Evolutionary conservation across 2,113 vertebrate genomes (phyloP), one percentile per base, ranked within the genome.

Genomic region (Myocastor coypus): DNA sequence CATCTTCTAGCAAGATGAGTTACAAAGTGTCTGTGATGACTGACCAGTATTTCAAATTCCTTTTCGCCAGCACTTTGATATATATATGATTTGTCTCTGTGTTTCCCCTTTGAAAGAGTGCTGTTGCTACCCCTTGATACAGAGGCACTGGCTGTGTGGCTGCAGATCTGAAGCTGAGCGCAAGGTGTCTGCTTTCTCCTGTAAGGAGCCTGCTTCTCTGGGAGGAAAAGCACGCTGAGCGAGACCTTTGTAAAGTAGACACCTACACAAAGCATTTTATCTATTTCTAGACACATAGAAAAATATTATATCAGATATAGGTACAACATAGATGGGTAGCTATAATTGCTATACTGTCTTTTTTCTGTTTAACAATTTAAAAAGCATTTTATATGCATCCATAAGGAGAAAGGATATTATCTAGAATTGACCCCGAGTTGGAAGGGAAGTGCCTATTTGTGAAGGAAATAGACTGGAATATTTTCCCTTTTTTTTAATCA

Each of bases 1-100:
- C 64, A 73, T 94, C 63, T 92, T 97, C 96, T 8, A 12, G n/a
- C 89, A 83, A 30, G 22, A 19, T 78, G 37, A 28, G 85, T 91
- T 97, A 26, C 87, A 84, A 82, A 80, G 8, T 2, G 57, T 4
- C n/a, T 26, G 61, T 90, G 83, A 61, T 68, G 77, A 30, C 22
- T 0, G 4, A 84, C 75, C 0, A 2, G 0, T 46, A 63, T 82
- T 96, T 97, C 95, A 97, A 97, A 96, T 97, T 97, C 91, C 17
- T 57, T 69, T 73, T 97, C 20, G 32, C 66, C 92, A 96, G 55
- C 3, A 6, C 52, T n/a, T 34, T 30, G 14, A 1, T n/a, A 34
- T 87, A 34, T 87, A 42, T 89, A 87, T 89, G 94, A 82, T 69
- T 89, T 42, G 71, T 73, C 85, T 94, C 83, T 63, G 16, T 6